phyloP scores from a whole-genome alignment of 2,888 invertebrate genomes.

The Elegia similella region DNA sequence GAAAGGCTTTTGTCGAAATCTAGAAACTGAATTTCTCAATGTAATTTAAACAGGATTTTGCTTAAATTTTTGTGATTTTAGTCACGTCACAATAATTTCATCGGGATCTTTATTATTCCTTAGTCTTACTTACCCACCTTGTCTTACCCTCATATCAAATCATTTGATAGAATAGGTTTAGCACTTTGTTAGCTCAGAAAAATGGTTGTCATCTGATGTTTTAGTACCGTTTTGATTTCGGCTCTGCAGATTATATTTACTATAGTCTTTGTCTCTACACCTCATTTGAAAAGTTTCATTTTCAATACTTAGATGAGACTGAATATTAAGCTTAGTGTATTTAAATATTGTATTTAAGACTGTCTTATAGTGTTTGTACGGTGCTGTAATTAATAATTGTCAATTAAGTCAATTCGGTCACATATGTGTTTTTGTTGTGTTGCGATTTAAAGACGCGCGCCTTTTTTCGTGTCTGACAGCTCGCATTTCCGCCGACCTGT shows the following conservation, averaged over 20 bases:
- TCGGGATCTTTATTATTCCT: not conserved
- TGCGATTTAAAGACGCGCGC: conserved; percentile 52
- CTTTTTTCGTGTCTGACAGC: conserved; percentile 76
- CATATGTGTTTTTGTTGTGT: conserved; percentile 21
- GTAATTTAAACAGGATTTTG: too few relatives aligned
- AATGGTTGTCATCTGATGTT: too few relatives aligned
- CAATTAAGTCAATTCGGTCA: conserved; percentile 7
- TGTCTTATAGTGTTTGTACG: not conserved
- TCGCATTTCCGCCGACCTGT: conserved; percentile 77
- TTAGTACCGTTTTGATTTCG: too few relatives aligned
- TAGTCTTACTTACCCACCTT: not conserved
- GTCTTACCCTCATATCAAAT: too few relatives aligned
- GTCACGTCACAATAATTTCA: not conserved
- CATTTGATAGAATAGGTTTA: too few relatives aligned
- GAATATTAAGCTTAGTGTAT: not conserved
- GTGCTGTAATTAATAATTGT: not conserved
- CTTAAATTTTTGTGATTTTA: not conserved
- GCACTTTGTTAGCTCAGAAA: too few relatives aligned
- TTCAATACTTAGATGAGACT: too few relatives aligned
- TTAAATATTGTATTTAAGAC: not conserved
- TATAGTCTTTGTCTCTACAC: not conserved
- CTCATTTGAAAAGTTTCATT: too few relatives aligned
- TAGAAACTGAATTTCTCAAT: not conserved
- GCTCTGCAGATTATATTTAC: not conserved
- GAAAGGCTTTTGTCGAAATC: not conserved